Conservation (phyloP, 2,888 invertebrate genomes). For the Dastarcus helophoroides region DNA sequence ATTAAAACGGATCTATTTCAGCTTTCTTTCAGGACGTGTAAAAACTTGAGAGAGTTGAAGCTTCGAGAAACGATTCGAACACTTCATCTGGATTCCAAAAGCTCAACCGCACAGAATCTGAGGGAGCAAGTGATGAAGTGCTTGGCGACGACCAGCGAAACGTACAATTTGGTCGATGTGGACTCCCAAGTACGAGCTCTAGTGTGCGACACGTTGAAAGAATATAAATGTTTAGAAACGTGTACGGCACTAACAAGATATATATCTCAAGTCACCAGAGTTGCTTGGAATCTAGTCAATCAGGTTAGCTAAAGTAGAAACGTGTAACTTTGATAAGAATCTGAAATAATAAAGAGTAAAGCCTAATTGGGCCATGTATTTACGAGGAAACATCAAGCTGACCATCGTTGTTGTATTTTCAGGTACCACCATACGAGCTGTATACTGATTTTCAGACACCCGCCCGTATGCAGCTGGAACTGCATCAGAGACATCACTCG, state of each 20-base stretch:
- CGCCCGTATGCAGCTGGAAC: conserved; percentile 48
- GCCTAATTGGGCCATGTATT: too few relatives aligned
- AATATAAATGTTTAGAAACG: conserved; percentile 78
- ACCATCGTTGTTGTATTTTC: conserved; percentile 31
- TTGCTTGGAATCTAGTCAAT: conserved; percentile 80
- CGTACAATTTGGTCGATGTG: conserved; percentile 56
- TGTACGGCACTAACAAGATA: conserved; percentile 71
- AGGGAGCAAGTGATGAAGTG: conserved; percentile 46
- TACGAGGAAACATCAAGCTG: too few relatives aligned
- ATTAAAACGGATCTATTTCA: conserved; percentile 27
- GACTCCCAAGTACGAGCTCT: conserved; percentile 49
- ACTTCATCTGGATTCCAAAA: conserved; percentile 29
- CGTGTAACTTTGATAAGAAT: too few relatives aligned
- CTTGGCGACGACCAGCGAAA: conserved; percentile 56
- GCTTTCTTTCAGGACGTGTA: conserved; percentile 64
- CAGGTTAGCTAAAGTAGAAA: conserved; percentile 42
- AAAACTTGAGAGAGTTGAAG: conserved; percentile 60
- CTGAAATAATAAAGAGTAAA: too few relatives aligned
- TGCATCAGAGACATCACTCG: conserved; percentile 68
- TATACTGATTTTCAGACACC: conserved; percentile 61
- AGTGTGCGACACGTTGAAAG: conserved; percentile 78
- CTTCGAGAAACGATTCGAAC: conserved; percentile 56
- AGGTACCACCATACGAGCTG: conserved; percentile 53
- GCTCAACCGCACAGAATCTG: conserved; percentile 39
- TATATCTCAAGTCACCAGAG: conserved; percentile 67